Percentiles rank a stretch among this genome's conserved stretches.
Conservation (phyloP, 1,140 invertebrate genomes). For the Mercenaria mercenaria region DNA sequence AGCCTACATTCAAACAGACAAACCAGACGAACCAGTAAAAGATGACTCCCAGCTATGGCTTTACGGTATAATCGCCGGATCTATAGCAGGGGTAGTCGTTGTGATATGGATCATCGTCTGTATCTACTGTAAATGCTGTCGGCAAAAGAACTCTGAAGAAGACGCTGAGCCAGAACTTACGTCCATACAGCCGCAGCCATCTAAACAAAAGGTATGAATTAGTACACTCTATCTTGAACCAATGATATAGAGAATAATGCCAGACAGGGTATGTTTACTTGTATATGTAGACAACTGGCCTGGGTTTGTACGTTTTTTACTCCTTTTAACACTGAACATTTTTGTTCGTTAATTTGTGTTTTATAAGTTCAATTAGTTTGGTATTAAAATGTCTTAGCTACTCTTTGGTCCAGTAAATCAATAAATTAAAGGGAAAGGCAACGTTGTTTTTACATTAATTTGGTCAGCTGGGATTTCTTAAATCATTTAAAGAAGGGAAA, state of each 20-base stretch:
- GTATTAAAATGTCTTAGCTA: too few relatives aligned
- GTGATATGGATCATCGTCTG: constrained; percentile 46
- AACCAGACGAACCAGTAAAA: not conserved
- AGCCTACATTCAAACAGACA: constrained; percentile 31
- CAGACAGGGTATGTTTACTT: too few relatives aligned
- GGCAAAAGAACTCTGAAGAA: not conserved
- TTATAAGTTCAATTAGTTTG: too few relatives aligned
- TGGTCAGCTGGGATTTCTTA: too few relatives aligned
- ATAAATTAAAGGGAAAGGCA: too few relatives aligned
- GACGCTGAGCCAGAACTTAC: constrained; percentile 44
- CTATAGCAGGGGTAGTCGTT: not conserved
- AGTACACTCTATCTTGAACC: not conserved
- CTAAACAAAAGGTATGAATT: constrained; percentile 22
- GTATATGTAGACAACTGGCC: too few relatives aligned
- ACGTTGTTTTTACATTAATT: too few relatives aligned
- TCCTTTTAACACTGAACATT: too few relatives aligned
- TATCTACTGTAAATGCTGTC: constrained; percentile 56
- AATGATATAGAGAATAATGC: not conserved
- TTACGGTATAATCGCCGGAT: constrained; percentile 30
- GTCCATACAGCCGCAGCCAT: not conserved
- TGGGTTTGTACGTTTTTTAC: too few relatives aligned
- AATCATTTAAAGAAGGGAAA: too few relatives aligned
- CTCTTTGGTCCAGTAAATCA: too few relatives aligned
- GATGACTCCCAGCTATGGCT: constrained; percentile 11
- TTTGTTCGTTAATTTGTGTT: too few relatives aligned